These are phyloP conservation scores for Lamprologus callipterus DNA, from an alignment of 2,113 vertebrate species.

Conservation along the genomic window DNA sequence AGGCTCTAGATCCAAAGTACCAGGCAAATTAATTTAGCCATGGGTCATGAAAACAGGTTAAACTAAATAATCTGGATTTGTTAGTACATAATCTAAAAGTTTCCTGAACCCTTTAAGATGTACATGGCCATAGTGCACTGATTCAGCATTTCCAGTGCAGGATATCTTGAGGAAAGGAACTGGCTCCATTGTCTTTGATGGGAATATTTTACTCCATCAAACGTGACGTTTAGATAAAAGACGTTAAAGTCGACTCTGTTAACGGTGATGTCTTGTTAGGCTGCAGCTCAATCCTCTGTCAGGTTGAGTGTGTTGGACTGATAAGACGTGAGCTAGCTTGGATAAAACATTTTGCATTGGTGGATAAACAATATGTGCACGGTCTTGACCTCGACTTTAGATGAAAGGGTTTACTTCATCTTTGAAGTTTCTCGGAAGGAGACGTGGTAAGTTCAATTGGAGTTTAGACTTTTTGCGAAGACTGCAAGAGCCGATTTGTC, in stretches of 20 bases:
- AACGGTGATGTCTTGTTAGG: not conserved
- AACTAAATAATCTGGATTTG: accelerated
- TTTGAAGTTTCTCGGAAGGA: conserved; percentile 8
- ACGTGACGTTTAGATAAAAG: not conserved
- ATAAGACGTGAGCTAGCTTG: not conserved
- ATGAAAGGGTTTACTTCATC: conserved; percentile 19
- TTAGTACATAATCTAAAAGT: not conserved
- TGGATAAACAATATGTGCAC: not conserved
- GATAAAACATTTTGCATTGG: not conserved
- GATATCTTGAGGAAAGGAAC: not conserved
- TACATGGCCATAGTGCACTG: not conserved
- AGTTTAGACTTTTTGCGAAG: not conserved
- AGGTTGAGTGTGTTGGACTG: not conserved
- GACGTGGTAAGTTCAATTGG: not conserved
- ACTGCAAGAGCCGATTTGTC: not conserved
- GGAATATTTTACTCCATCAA: not conserved
- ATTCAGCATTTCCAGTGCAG: not conserved
- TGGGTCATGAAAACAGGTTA: not conserved
- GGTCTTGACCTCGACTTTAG: not conserved
- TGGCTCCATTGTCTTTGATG: not conserved
- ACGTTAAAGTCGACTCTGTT: not conserved
- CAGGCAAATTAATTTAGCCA: not conserved
- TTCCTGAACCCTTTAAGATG: not conserved
- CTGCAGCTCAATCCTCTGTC: not conserved
- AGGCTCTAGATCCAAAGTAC: not conserved